These are phyloP conservation scores for Acrocyrtus sp. DNA, from an alignment of 2,888 invertebrate species.

Conservation along the genomic window DNA sequence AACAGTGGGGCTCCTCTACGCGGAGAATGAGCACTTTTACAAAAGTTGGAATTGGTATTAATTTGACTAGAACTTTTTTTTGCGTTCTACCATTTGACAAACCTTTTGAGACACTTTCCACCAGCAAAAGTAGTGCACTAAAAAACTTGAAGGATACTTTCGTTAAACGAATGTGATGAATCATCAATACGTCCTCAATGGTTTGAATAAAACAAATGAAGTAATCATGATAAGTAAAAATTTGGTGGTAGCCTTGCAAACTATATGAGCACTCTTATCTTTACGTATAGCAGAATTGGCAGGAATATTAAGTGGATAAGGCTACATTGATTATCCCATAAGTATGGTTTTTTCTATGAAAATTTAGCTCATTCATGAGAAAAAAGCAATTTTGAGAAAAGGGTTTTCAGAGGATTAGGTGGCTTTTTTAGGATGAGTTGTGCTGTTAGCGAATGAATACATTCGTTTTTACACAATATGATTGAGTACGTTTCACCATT, in stretches of 20 bases:
- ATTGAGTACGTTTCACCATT: conserved; percentile 32
- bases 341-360: conserved; percentile 57
- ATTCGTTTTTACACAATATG: conserved; percentile 32
- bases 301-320: background rate
- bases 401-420: conserved; percentile 59
- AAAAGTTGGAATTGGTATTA: too few species aligned
- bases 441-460: conserved; percentile 40
- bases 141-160: too few species aligned
- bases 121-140: too few species aligned
- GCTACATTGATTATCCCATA: conserved; percentile 4
- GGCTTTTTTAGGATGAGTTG: conserved; percentile 54
- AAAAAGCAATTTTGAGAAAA: conserved; percentile 63
- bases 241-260: too few species aligned
- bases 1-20: too few species aligned
- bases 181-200: background rate
- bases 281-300: background rate
- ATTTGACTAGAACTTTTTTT: too few species aligned
- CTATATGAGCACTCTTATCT: too few species aligned
- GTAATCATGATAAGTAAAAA: too few species aligned
- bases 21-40: too few species aligned
- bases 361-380: conserved; percentile 63
- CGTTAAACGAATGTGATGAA: conserved; percentile 8
- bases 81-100: too few species aligned
- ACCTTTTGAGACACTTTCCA: too few species aligned
- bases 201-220: conserved; percentile 2